Percentiles rank a stretch among this genome's conserved stretches.
Evolutionary conservation across 2,797 vertebrate genomes (phyloP).

Genomic region (Gallinago solitaria): DNA sequence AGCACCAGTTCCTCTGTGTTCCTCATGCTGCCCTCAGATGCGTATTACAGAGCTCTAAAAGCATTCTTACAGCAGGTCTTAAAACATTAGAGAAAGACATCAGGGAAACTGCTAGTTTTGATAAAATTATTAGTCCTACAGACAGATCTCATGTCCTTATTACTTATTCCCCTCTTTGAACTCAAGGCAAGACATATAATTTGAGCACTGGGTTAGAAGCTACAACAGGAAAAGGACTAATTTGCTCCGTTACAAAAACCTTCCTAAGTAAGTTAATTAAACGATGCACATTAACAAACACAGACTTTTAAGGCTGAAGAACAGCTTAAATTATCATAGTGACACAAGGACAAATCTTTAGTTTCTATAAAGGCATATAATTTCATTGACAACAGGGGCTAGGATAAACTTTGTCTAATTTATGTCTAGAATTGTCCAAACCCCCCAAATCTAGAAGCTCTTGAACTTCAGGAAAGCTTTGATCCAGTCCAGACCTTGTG

Average conservation of each 20-base stretch:
- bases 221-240: not conserved
- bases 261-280: constrained; percentile 4
- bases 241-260: not conserved
- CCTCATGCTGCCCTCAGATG: not conserved
- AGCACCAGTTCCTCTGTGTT: not conserved
- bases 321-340: not conserved
- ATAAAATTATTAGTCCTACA: not conserved
- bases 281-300: not conserved
- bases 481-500: constrained; percentile 31
- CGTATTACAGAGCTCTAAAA: not conserved
- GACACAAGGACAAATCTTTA: not conserved
- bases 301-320: not conserved
- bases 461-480: constrained; percentile 24
- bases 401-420: not conserved
- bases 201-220: not conserved
- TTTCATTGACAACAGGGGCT: not conserved
- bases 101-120: not conserved
- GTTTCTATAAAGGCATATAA: not conserved
- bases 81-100: not conserved
- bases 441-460: not conserved
- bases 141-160: not conserved
- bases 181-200: not conserved
- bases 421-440: not conserved
- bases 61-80: not conserved
- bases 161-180: not conserved